Percentiles rank a stretch among this genome's conserved stretches.
Evolutionary conservation across 2,797 vertebrate species (phyloP).

Genomic region (Eulemur albifrons): DNA sequence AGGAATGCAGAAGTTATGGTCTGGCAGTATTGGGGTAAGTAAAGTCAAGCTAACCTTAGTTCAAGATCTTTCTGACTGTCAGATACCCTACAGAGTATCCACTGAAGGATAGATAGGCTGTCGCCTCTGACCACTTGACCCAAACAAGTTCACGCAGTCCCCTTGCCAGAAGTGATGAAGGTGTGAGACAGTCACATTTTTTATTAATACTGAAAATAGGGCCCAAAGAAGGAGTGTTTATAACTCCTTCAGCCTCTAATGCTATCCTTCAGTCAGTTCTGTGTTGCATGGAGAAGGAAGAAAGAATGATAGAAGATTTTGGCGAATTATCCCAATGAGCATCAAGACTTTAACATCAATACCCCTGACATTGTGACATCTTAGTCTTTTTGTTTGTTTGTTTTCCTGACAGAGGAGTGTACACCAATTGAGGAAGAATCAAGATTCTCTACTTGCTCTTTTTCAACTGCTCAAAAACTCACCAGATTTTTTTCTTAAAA

Average conservation of each 20-base stretch:
- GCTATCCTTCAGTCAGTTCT: neutral
- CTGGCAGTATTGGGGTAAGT: neutral
- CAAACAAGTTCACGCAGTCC: neutral
- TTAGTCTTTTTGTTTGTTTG: neutral
- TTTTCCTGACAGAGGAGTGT: neutral
- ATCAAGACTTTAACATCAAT: neutral
- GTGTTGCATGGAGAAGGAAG: neutral
- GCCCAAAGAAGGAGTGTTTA: neutral
- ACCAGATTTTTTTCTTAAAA: constrained; percentile 8
- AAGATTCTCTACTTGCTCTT: neutral
- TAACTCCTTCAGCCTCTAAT: neutral
- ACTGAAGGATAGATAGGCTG: neutral
- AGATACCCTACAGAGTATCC: neutral
- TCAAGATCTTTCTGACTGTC: neutral
- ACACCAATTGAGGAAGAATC: neutral
- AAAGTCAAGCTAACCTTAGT: neutral
- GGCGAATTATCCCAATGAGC: neutral
- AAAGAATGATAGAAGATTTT: neutral
- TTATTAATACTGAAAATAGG: neutral
- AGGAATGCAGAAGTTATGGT: neutral
- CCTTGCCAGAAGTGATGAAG: neutral
- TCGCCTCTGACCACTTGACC: neutral
- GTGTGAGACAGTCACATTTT: neutral
- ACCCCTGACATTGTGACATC: constrained; percentile 6
- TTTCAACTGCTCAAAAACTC: constrained; percentile 6